Conservation (phyloP, 2,888 invertebrate species). For the Rhaphigaster nebulosa region DNA sequence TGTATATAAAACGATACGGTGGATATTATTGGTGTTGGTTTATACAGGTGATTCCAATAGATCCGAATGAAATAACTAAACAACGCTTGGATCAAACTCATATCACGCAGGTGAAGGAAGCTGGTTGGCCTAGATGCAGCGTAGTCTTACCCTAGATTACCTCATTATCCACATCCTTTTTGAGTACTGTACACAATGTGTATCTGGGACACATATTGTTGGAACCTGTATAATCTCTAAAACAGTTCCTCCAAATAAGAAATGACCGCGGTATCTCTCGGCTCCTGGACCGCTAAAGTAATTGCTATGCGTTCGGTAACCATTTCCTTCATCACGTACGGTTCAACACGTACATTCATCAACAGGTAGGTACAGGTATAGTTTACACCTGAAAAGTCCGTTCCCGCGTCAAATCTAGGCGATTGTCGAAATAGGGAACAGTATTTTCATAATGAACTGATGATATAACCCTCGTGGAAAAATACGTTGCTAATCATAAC, state of each 20-base stretch:
- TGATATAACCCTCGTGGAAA: background rate
- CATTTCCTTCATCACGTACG: background rate
- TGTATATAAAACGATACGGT: too few species aligned
- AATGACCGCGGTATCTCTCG: background rate
- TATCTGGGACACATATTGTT: background rate
- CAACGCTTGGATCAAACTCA: background rate
- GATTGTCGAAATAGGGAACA: background rate
- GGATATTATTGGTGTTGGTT: too few species aligned
- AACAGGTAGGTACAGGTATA: background rate
- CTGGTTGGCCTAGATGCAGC: background rate
- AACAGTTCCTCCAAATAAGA: background rate
- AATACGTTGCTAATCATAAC: background rate
- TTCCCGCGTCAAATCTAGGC: background rate
- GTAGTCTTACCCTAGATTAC: background rate
- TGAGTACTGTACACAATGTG: background rate
- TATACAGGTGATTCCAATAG: background rate
- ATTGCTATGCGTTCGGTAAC: background rate
- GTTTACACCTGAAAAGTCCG: background rate
- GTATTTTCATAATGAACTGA: background rate
- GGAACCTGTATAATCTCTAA: accelerated
- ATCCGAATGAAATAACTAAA: background rate
- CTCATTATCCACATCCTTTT: background rate
- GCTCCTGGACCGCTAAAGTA: background rate
- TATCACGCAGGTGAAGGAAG: background rate
- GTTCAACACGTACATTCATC: background rate